Conservation (phyloP, 2,888 invertebrate species). For the Conomelus anceps region DNA sequence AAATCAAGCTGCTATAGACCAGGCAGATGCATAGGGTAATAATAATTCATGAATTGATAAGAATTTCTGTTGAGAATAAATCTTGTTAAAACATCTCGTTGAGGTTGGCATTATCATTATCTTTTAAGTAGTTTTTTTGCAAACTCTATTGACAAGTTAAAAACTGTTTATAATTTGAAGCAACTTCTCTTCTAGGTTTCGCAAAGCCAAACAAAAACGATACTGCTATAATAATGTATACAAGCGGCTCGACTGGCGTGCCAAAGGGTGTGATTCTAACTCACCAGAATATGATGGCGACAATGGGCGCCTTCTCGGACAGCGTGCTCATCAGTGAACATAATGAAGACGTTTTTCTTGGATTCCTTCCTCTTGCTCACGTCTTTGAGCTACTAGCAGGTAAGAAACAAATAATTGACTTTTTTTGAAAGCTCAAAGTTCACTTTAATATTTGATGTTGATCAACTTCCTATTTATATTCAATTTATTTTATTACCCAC, state of each 20-base stretch:
- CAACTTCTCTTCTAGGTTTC: slow-evolving; percentile 44
- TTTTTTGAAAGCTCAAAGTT: too few relatives aligned
- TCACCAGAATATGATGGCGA: slow-evolving; percentile 73
- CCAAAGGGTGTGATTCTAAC: slow-evolving; percentile 85
- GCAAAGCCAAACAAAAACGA: slow-evolving; percentile 59
- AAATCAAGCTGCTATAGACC: too few relatives aligned
- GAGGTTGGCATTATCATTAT: too few relatives aligned
- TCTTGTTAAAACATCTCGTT: too few relatives aligned
- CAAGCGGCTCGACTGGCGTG: slow-evolving; percentile 92
- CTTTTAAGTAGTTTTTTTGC: neutral
- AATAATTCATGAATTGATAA: too few relatives aligned
- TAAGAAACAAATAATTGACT: slow-evolving; percentile 13
- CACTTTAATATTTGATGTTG: too few relatives aligned
- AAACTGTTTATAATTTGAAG: neutral
- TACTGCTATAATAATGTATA: slow-evolving; percentile 97
- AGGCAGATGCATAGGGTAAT: too few relatives aligned
- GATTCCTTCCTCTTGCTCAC: slow-evolving; percentile 93
- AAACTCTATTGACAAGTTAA: too few relatives aligned
- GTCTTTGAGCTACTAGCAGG: slow-evolving; percentile 92
- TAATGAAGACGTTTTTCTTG: slow-evolving; percentile 80
- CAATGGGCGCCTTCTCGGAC: slow-evolving; percentile 74
- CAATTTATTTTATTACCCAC: too few relatives aligned
- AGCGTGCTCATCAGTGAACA: slow-evolving; percentile 49
- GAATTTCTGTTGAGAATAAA: too few relatives aligned
- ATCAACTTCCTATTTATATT: too few relatives aligned